A percentile compares a stretch with the other conserved stretches of the same genome.
These are phyloP conservation scores for Eulemur macaco DNA, from an alignment of 2,113 vertebrate species.

Conservation along the genomic window DNA sequence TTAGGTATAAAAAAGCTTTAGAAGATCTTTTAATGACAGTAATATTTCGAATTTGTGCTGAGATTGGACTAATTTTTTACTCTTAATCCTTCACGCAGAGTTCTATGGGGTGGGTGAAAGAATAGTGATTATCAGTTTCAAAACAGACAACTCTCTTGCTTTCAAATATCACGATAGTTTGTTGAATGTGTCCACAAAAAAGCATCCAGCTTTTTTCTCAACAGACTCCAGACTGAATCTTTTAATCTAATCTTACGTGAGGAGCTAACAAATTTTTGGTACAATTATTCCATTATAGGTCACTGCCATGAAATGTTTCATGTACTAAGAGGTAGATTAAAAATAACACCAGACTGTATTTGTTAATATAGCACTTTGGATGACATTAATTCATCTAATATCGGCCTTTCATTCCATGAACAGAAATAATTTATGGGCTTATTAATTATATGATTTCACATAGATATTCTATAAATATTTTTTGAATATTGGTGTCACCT, in stretches of 20 bases:
- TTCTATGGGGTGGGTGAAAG: background rate
- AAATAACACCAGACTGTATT: slow-evolving; percentile 11
- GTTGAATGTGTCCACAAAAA: background rate
- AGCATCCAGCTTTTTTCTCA: background rate
- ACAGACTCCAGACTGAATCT: background rate
- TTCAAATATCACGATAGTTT: slow-evolving; percentile 20
- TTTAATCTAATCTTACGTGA: background rate
- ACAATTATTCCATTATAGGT: background rate
- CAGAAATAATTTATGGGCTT: slow-evolving; percentile 29
- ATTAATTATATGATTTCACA: background rate
- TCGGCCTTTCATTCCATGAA: background rate
- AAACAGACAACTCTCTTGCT: background rate
- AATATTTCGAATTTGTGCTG: slow-evolving; percentile 68
- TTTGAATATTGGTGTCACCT: background rate
- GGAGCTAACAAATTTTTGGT: background rate
- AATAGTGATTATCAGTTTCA: background rate
- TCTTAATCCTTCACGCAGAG: background rate
- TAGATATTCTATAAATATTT: slow-evolving; percentile 1
- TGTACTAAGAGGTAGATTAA: background rate
- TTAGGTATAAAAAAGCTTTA: slow-evolving; percentile 58
- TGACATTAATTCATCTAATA: background rate
- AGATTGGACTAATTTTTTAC: slow-evolving; percentile 20
- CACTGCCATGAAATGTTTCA: background rate
- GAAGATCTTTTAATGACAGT: slow-evolving; percentile 44
- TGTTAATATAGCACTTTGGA: slow-evolving; percentile 5